Evolutionary conservation across 2,888 invertebrate genomes (phyloP), one percentile per base, ranked within the genome.

Genomic region (Eupithecia insigniata): DNA sequence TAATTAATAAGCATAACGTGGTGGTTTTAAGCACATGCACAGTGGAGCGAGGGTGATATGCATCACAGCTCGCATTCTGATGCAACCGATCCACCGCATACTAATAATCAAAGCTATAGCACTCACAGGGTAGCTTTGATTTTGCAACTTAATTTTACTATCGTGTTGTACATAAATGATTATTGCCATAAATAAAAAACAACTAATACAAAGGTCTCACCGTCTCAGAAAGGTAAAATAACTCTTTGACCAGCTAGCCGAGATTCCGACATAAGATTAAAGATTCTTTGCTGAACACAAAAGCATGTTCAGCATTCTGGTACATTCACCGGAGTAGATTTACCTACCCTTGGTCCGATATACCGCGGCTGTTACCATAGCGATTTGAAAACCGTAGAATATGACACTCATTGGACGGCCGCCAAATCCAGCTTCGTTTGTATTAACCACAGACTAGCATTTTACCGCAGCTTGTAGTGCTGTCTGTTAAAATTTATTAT

Each of bases 11-110:
- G 8, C 46, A 46, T 58, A 28, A 46, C 36, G 69, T 32, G 30
- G 22, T 39, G 67, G 62, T 68, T 67, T 61, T 30, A 61, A 67
- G 65, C 67, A 28, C 55, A 61, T 66, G 39, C 69, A 69, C 69
- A 39, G 68, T 51, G 34, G 58, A 72, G 70, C 71, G 61, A 34
- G 28, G 71, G 36, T 46, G 76, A 75, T 79, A 73, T 75, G 73
- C 73, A 73, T 74, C 71, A 55, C 76, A 77, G 76, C 69, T 76
- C 72, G 76, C 72, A 77, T 76, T 76, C 72, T 73, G 76, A 79
- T 78, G 76, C 73, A 74, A 58, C 46, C 43, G 34, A 66, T 64
- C 65, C 70, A 62, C 74, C 74, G 61, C 78, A 72, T 62, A 16
- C 39, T 60, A 72, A 74, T 78, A 77, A 77, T 67, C 66, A 73